A percentile compares a stretch with the other conserved stretches of the same genome.
These are phyloP conservation scores for Drosophila anceps DNA, from an alignment of 2,888 invertebrate species.

Conservation along the genomic window DNA sequence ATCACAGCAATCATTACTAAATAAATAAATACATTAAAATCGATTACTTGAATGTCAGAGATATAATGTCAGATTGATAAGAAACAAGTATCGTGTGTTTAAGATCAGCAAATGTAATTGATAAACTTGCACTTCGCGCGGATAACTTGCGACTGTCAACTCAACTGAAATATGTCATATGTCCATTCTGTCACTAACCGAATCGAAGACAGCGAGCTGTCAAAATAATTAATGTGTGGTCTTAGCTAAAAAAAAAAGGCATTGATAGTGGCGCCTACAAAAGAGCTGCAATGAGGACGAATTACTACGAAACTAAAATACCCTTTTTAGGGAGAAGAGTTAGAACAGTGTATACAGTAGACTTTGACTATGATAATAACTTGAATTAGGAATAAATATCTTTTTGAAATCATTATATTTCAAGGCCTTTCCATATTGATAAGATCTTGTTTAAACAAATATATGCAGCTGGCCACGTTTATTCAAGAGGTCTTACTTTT, in stretches of 20 bases:
- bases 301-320: constrained; percentile 2
- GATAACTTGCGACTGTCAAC: constrained; percentile 43
- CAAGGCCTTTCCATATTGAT: background rate
- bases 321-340: background rate
- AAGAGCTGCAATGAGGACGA: background rate
- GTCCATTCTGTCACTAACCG: constrained; percentile 21
- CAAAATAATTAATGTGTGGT: constrained; percentile 21
- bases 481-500: background rate
- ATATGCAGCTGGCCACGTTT: background rate
- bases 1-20: background rate
- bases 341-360: background rate
- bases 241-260: background rate
- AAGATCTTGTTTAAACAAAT: background rate
- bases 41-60: constrained; percentile 21
- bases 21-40: background rate
- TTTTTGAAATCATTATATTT: background rate
- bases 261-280: constrained; percentile 49
- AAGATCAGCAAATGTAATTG: constrained; percentile 18
- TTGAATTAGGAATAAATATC: background rate
- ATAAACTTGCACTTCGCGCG: constrained; percentile 33
- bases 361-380: background rate
- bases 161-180: constrained; percentile 17
- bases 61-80: constrained; percentile 26
- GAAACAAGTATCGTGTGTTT: background rate
- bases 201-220: constrained; percentile 40